Evolutionary conservation across 2,888 invertebrate genomes (phyloP).

Genomic region (Saturnia pavonia): DNA sequence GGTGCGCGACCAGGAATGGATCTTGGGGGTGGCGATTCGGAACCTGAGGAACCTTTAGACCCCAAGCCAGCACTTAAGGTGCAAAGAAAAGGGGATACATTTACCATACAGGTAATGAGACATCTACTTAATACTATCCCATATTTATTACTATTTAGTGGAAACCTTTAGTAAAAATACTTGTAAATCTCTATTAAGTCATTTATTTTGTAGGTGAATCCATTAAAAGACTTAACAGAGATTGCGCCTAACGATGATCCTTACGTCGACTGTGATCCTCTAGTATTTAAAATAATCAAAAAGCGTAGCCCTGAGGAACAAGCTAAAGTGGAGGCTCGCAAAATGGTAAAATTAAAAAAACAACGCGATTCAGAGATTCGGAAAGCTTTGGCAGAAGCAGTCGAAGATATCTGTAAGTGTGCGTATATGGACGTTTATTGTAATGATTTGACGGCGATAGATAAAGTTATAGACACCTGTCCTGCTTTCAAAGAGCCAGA

Average conservation of each 20-base stretch:
- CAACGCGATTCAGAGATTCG: constrained; percentile 78
- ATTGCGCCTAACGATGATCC: constrained; percentile 84
- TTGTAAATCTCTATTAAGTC: background rate
- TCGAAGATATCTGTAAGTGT: constrained; percentile 74
- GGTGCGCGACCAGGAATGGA: constrained; percentile 47
- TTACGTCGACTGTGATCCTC: constrained; percentile 85
- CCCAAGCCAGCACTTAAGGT: constrained; percentile 84
- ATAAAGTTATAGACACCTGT: constrained; percentile 69
- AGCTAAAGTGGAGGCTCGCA: constrained; percentile 78
- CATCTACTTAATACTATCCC: background rate
- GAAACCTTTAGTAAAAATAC: background rate
- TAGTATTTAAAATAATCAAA: constrained; percentile 85
- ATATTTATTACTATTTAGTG: background rate
- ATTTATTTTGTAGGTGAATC: constrained; percentile 75
- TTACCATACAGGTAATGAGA: constrained; percentile 79
- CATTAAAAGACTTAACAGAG: constrained; percentile 83
- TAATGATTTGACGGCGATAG: constrained; percentile 71
- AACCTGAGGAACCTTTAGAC: constrained; percentile 72
- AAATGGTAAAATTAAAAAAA: constrained; percentile 79
- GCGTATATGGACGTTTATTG: constrained; percentile 79
- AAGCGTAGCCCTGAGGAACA: constrained; percentile 80
- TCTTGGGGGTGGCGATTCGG: constrained; percentile 66
- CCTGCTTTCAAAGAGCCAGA: constrained; percentile 73
- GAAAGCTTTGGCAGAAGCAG: constrained; percentile 70
- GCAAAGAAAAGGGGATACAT: constrained; percentile 84